phyloP scores from a whole-genome alignment of 2,797 vertebrate species.

The Poecilia velifera region DNA sequence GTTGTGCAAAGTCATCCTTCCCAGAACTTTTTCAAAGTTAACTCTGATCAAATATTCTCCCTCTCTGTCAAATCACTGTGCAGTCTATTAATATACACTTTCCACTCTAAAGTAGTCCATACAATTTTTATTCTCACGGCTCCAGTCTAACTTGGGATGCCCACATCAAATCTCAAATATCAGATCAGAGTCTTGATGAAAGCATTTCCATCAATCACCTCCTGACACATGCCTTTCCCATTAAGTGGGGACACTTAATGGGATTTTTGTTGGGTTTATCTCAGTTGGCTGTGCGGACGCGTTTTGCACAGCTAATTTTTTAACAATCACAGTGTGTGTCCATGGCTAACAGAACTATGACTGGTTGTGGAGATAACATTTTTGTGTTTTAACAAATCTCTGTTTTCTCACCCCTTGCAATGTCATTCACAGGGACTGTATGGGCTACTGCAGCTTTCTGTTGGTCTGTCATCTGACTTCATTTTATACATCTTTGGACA shows the following conservation, averaged over 20 bases:
- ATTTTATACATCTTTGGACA: not conserved
- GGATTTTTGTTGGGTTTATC: too few species aligned
- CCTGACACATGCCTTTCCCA: too few species aligned
- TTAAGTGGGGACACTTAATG: too few species aligned
- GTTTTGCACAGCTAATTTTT: too few species aligned
- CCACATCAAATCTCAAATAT: not conserved
- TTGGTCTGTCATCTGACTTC: not conserved
- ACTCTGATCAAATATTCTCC: not conserved
- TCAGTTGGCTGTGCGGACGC: too few species aligned
- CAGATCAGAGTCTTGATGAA: not conserved
- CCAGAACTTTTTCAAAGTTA: not conserved
- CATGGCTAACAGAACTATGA: not conserved
- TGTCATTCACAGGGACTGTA: not conserved
- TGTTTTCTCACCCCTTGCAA: not conserved
- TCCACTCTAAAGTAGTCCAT: not conserved
- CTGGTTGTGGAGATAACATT: not conserved
- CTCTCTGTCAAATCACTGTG: not conserved
- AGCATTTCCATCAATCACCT: too few species aligned
- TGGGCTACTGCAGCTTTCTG: not conserved
- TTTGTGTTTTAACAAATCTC: not conserved
- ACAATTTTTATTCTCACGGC: not conserved
- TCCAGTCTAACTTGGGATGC: not conserved
- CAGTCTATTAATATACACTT: not conserved
- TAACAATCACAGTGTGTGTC: not conserved
- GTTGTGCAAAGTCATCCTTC: not conserved